Percentiles rank a stretch among this genome's conserved stretches.
Conservation (phyloP, 1,140 invertebrate species). For the Galleria mellonella region DNA sequence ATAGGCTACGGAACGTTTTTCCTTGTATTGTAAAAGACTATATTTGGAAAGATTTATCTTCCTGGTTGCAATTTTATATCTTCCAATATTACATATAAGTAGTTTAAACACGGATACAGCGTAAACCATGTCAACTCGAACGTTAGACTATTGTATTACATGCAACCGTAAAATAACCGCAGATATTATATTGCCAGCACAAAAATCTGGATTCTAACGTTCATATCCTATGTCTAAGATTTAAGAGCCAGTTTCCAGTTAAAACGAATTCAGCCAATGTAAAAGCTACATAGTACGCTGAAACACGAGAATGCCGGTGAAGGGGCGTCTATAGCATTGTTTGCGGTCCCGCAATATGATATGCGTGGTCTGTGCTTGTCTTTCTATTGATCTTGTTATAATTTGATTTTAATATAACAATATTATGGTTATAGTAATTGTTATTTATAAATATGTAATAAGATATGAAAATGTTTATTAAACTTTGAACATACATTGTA, state of each 20-base stretch:
- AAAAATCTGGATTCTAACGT: constrained; percentile 1
- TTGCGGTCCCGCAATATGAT: constrained; percentile 38
- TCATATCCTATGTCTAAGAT: background rate
- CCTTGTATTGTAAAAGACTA: background rate
- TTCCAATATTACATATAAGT: background rate
- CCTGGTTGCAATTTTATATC: constrained; percentile 2
- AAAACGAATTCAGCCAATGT: no score
- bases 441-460: no score
- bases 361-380: constrained; percentile 18
- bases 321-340: constrained; percentile 27
- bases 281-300: background rate
- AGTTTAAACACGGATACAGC: background rate
- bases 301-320: constrained; percentile 39
- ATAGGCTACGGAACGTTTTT: background rate
- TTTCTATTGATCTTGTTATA: constrained; percentile 27
- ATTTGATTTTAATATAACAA: no score
- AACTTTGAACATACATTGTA: no score
- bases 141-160: constrained; percentile 4
- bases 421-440: no score
- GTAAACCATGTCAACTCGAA: constrained; percentile 1
- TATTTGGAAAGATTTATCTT: background rate
- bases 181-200: constrained; percentile 8
- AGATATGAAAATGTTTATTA: no score
- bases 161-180: constrained; percentile 26
- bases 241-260: background rate